Evolutionary conservation across 2,113 vertebrate genomes (phyloP).

Genomic region (Spilogale gracilis): DNA sequence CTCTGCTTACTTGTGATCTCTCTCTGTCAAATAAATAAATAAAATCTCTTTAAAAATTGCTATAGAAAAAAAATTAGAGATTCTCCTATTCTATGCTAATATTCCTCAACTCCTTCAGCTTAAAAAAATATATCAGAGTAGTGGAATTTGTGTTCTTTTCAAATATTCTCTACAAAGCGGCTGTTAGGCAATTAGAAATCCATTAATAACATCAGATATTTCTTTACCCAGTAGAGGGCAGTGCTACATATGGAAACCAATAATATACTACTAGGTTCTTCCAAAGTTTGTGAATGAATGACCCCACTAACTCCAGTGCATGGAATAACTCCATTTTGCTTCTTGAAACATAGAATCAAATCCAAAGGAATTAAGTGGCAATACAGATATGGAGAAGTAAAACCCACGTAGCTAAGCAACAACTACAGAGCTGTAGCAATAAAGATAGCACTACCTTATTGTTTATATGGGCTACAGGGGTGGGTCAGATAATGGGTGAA

Average conservation of each 20-base stretch:
- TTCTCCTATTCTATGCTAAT: background rate
- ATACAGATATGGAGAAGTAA: background rate
- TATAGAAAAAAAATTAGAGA: background rate
- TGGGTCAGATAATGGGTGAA: background rate
- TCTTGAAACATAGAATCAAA: background rate
- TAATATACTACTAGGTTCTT: background rate
- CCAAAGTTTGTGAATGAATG: background rate
- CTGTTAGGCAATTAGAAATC: constrained; percentile 54
- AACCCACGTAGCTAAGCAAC: background rate
- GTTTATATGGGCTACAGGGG: background rate
- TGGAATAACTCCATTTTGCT: background rate
- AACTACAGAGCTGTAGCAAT: too few species aligned
- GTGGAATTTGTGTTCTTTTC: background rate
- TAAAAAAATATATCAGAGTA: background rate
- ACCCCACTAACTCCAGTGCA: background rate
- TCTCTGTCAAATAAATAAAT: too few species aligned
- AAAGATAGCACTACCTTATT: background rate
- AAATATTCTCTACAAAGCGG: background rate
- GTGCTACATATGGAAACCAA: constrained; percentile 70
- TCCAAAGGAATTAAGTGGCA: background rate
- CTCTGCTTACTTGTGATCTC: too few species aligned
- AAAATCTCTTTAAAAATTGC: too few species aligned
- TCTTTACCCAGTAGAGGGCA: constrained; percentile 82
- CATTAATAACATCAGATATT: constrained; percentile 59
- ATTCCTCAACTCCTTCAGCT: background rate